Base-by-base conservation (phyloP, 2,797 vertebrate genomes). In the Molossus alvarezi region DNA sequence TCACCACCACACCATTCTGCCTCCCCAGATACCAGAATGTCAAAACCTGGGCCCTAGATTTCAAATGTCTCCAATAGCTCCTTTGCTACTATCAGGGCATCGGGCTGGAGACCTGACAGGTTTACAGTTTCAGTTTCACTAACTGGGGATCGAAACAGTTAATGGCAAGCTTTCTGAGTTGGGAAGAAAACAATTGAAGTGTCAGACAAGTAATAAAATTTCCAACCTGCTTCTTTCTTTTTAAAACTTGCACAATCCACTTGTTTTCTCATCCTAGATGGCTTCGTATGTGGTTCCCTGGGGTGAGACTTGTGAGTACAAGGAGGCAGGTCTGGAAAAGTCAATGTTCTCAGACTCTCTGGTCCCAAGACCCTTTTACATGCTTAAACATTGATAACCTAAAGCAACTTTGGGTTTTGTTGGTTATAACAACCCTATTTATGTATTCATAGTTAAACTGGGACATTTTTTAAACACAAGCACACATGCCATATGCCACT, bases 341-440 rank as follows among this genome's bases (percentile, higher is more conserved):
- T 73, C 55, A 81, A 20, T 21, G 6, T 83, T 89, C 55, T 91
- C 45, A 62, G 18, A 76, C 18, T 41, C 69, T 80, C 82, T 48
- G 15, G 15, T 69, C 11, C n/a, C 58, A 92, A 13, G 29, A 62
- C 55, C 37, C 6, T 73, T 15, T 76, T 11, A 86, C 0, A 67
- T 6, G 20, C 60, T 93, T 90, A 76, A 94, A 94, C 75, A 81
- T 3, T 62, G 45, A 81, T 93, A 7, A 81, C 11, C 8, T 41
- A 72, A 58, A 87, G 21, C 79, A 65, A 67, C 1, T 81, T 67
- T 58, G 53, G 51, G 69, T 79, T 81, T 27, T 45, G 6, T 23
- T 71, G 33, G 9, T 37, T 53, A 48, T 20, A 72, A 67, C 5
- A 65, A 75, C 64, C 45, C 65, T 65, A 81, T 33, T 41, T 67